phyloP scores from a whole-genome alignment of 2,113 vertebrate species.

The Glaucomys volans region DNA sequence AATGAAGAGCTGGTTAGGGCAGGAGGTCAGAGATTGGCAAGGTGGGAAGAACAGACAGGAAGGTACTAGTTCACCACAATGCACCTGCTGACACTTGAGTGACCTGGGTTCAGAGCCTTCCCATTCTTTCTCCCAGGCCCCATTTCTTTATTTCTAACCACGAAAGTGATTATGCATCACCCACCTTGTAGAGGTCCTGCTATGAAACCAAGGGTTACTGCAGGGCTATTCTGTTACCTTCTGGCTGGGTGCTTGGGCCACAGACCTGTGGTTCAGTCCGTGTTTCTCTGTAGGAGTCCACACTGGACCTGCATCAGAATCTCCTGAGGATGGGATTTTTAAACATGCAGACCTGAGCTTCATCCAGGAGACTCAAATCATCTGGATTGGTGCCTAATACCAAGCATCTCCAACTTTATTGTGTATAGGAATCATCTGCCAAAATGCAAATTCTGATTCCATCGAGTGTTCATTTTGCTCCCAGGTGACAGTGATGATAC shows the following conservation, averaged over 20 bases:
- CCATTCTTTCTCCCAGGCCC: neutral
- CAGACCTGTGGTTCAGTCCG: neutral
- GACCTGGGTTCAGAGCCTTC: neutral
- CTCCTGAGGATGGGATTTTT: neutral
- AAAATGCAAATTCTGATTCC: neutral
- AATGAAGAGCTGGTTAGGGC: neutral
- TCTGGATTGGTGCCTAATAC: neutral
- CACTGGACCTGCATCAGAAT: neutral
- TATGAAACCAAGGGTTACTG: neutral
- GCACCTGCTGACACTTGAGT: constrained; percentile 19
- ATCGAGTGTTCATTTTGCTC: neutral
- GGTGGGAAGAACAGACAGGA: neutral
- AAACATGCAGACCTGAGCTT: neutral
- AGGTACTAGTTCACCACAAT: neutral
- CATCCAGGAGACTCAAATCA: neutral
- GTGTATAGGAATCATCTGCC: neutral
- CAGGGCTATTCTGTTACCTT: neutral
- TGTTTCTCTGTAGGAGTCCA: neutral
- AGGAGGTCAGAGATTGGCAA: neutral
- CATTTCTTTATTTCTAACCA: neutral
- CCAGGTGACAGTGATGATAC: too few relatives aligned
- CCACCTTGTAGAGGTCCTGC: neutral
- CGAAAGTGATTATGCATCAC: neutral
- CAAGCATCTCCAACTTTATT: neutral
- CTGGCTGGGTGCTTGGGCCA: neutral